Evolutionary conservation across 2,113 vertebrate genomes (phyloP).

Genomic region (Nesospiza acunhae): DNA sequence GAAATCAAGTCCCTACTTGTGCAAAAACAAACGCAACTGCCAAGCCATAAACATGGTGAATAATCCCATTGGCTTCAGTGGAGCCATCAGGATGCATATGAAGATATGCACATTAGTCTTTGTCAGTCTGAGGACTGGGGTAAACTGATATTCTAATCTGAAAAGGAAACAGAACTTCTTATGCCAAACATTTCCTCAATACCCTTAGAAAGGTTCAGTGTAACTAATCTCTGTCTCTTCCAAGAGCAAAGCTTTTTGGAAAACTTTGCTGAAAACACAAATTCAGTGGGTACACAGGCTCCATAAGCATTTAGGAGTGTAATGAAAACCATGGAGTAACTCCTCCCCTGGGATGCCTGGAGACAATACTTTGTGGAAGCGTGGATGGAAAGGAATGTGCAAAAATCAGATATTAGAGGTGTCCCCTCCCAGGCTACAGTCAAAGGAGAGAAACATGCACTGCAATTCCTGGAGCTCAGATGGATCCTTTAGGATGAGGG

Average conservation of each 20-base stretch:
- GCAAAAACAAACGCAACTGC: not conserved
- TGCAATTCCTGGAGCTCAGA: not conserved
- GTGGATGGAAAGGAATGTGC: not conserved
- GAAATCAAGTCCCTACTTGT: not conserved
- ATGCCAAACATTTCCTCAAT: not conserved
- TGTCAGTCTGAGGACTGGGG: not conserved
- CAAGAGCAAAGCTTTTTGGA: not conserved
- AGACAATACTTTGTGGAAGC: not conserved
- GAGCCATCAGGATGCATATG: not conserved
- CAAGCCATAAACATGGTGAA: not conserved
- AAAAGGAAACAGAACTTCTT: not conserved
- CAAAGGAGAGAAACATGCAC: not conserved
- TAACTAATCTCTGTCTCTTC: not conserved
- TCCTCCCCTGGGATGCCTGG: not conserved
- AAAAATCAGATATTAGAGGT: not conserved
- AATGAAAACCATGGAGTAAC: not conserved
- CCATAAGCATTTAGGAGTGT: not conserved
- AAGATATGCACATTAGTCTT: not conserved
- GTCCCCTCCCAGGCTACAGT: not conserved
- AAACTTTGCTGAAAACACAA: not conserved
- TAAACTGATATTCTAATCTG: not conserved
- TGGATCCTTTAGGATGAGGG: not conserved
- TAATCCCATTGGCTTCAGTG: not conserved
- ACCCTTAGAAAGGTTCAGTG: not conserved
- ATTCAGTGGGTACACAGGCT: rapidly evolving